phyloP scores from a whole-genome alignment of 2,797 vertebrate species.

The Mergus octosetaceus region DNA sequence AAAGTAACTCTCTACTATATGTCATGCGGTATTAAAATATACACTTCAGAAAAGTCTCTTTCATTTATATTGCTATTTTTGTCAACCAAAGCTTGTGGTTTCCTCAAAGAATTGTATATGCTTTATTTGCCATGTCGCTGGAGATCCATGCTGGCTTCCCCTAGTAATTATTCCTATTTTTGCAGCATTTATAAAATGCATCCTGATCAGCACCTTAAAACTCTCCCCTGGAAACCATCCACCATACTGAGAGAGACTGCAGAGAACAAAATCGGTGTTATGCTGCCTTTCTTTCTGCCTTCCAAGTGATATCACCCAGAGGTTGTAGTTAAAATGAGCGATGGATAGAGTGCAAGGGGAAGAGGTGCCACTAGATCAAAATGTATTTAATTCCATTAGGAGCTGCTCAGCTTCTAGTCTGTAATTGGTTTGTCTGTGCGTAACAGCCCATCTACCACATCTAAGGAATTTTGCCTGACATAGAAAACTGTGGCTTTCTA shows the following conservation, averaged over 20 bases:
- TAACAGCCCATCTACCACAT: neutral
- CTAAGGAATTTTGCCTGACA: neutral
- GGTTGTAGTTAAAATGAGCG: slow-evolving; percentile 8
- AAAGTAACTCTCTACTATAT: neutral
- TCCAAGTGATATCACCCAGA: neutral
- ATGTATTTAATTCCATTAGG: slow-evolving; percentile 31
- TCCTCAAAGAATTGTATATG: neutral
- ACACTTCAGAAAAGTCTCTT: neutral
- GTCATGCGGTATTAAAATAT: neutral
- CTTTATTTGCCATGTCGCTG: neutral
- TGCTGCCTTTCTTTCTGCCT: neutral
- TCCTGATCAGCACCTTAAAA: slow-evolving; percentile 2
- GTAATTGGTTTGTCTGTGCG: neutral
- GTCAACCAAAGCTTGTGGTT: neutral
- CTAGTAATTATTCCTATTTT: neutral
- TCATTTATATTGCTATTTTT: neutral
- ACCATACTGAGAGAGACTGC: neutral
- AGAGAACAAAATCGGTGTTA: neutral
- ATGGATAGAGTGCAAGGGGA: neutral
- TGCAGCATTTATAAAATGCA: neutral
- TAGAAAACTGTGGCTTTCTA: neutral
- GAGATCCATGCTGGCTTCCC: neutral
- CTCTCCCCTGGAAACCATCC: neutral
- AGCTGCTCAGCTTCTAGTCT: neutral
- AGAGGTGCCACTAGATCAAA: neutral